These are phyloP conservation scores for Muscicapa striata DNA, from an alignment of 2,797 vertebrate species.

Conservation along the genomic window DNA sequence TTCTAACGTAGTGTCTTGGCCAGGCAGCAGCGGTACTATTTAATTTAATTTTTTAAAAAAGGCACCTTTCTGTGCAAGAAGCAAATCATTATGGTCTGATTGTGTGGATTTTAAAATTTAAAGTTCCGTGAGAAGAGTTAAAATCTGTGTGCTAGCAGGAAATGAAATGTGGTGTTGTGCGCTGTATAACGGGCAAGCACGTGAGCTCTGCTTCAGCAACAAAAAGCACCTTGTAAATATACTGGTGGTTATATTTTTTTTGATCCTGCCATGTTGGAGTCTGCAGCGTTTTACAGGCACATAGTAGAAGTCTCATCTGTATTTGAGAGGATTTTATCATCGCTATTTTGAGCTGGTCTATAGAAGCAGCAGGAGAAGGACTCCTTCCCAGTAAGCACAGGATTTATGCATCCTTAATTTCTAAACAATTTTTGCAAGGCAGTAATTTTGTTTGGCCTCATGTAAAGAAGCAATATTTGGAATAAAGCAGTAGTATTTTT, in stretches of 20 bases:
- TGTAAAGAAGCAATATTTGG: background rate
- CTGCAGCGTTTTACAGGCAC: slow-evolving; percentile 18
- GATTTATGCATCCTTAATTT: slow-evolving; percentile 43
- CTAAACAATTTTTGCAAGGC: background rate
- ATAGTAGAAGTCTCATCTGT: slow-evolving; percentile 8
- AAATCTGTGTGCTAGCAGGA: slow-evolving; percentile 36
- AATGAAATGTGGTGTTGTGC: slow-evolving; percentile 41
- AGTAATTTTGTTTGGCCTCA: background rate
- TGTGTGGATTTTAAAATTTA: background rate
- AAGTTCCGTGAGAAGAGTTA: background rate
- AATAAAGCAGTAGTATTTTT: slow-evolving; percentile 1
- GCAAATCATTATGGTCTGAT: background rate
- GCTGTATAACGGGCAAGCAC: slow-evolving; percentile 20
- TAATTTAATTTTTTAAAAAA: background rate
- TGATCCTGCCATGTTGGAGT: slow-evolving; percentile 40
- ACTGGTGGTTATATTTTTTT: background rate
- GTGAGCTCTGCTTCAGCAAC: slow-evolving; percentile 24
- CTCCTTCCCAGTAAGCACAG: background rate
- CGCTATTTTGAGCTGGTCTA: background rate
- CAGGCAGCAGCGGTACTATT: background rate
- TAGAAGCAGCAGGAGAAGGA: background rate
- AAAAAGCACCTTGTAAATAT: slow-evolving; percentile 46
- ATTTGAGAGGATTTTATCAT: slow-evolving; percentile 34
- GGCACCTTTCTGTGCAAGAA: background rate
- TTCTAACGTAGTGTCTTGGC: background rate